Evolutionary conservation across 2,113 vertebrate genomes (phyloP).

Genomic region (Parus major): DNA sequence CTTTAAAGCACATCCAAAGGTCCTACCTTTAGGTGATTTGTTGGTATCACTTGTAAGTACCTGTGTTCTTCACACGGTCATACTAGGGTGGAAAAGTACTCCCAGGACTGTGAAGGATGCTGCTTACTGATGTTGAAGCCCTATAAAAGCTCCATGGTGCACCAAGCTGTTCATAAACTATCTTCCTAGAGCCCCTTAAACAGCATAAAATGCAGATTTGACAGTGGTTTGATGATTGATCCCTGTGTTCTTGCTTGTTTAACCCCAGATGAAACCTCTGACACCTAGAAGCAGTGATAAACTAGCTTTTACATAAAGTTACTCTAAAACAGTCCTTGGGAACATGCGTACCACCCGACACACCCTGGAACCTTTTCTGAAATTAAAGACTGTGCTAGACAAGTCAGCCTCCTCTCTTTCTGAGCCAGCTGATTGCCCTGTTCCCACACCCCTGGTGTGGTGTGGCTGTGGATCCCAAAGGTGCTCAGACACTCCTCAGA

Average conservation of each 20-base stretch:
- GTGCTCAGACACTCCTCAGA: background rate
- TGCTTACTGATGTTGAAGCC: background rate
- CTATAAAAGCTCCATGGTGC: background rate
- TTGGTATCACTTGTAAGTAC: background rate
- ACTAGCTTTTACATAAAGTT: background rate
- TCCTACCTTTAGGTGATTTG: background rate
- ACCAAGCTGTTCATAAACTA: background rate
- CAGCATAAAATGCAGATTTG: accelerated
- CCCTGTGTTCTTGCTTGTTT: background rate
- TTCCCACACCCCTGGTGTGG: accelerated
- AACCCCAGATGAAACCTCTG: background rate
- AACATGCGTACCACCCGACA: background rate
- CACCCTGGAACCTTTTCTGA: background rate
- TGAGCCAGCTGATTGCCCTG: background rate
- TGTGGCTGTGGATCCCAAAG: background rate
- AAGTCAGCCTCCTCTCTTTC: background rate
- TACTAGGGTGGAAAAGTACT: background rate
- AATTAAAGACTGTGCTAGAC: background rate
- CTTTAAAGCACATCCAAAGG: background rate
- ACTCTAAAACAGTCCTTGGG: background rate
- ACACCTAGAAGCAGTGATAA: background rate
- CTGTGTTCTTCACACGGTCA: accelerated
- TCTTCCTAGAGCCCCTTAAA: background rate
- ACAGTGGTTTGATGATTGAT: background rate
- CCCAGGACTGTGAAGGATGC: background rate